Evolutionary conservation across 2,888 invertebrate species (phyloP), one percentile per base, ranked within the genome.

Genomic region (Macrophya alboannulata): DNA sequence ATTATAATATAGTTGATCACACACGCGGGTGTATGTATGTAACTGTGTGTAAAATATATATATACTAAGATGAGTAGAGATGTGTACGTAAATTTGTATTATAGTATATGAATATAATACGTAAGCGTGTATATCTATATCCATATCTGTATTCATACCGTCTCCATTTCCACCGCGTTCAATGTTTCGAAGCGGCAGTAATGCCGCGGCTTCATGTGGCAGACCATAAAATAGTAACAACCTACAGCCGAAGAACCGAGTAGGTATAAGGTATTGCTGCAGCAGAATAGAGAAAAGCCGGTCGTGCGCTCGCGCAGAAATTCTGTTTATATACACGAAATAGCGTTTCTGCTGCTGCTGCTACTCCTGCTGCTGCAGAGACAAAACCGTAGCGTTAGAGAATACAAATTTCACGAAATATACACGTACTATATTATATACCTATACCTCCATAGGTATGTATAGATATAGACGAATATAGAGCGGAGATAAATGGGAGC

Each of bases 191-290:
- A 87, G 85, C 68, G 86, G 85, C 72, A 85, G 86, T 88, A 86
- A 87, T 84, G 84, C 84, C 6, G 21, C 37, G 68, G 68, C 68
- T 68, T 79, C 83, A 72, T 87, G 85, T 81, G 83, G 85, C 84
- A 21, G 85, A 82, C 86, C 88, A 86, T 88, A 88, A 88, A 87
- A 87, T 85, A 87, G 88, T 88, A 87, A 88, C 87, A 87, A 85
- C 87, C 86, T 68, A 83, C 17, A 68, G 45, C n/a, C 51, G 25
- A 72, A 76, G 40, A n/a, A 74, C 21, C 74, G 43, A 74, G 45
- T 55, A 55, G 68, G 68, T 68, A 68, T 37, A 31, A 31, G 31
- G 37, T 37, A 68, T 31, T 17, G 21, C 62, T 51, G 51, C 51
- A 74, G 74, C 74, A 62, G 21, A 25, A 45, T 62, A 1, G 62